Base-by-base conservation (phyloP, 1,140 invertebrate genomes). In the Drosophila varians region DNA sequence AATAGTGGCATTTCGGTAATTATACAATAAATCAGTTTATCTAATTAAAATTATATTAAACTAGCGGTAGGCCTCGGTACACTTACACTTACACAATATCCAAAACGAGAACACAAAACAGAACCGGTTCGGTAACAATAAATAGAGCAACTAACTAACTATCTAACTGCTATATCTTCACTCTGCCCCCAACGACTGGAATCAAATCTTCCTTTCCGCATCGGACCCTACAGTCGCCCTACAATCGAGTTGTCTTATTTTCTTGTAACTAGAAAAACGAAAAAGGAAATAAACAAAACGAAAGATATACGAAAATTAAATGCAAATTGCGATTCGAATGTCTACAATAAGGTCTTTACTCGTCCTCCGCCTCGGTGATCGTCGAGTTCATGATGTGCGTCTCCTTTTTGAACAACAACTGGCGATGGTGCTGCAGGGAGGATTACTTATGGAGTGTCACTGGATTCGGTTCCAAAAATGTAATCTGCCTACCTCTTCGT, bases 401-500 rank as follows among this genome's bases (percentile, higher is more conserved):
- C 51, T 91, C 88, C 58, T 89, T 87, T 71, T 86, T 90, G 21
- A 79, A 74, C 14, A 90, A 28, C 48, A 91, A 57, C 53, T 91
- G 90, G 31, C 89, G 77, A 46, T 90, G 70, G 58, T 91, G 90
- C 74, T 91, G 45, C 36, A 1, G 25, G 48, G 4, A 34, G 5
- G 4, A n/a, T 4, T 1, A 5, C 3, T 8, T 34, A 31, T 21
- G 0, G 3, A 8, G 8, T 26, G 26, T 8, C 4, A 60, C n/a
- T 4, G n/a, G 5, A 23, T 19, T n/a, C 6, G 4, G n/a, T n/a
- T 21, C 2, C 14, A 11, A 14, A 6, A 8, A 14, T 3, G 0
- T 4, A 3, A 12, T 7, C 14, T 8, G 5, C 74, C 73, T 76
- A 95, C 94, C 92, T 95, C 94, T 47, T 94, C 93, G 55, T 93